Evolutionary conservation across 2,888 invertebrate genomes (phyloP).

Genomic region (Caradrina clavipalpis): DNA sequence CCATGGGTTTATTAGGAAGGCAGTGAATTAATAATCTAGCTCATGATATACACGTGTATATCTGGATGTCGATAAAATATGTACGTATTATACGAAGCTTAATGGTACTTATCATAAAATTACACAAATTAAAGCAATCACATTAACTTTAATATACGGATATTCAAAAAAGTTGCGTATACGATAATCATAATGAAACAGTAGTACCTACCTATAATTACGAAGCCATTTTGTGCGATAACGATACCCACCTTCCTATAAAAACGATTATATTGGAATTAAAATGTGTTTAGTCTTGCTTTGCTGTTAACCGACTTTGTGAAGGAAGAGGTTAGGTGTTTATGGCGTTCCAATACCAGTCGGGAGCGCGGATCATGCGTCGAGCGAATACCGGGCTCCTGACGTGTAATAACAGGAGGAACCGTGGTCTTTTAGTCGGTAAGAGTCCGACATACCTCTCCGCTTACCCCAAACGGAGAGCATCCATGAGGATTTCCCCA

Average conservation of each 20-base stretch:
- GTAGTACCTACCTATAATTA: conserved; percentile 32
- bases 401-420: no score
- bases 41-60: background rate
- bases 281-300: conserved; percentile 36
- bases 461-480: no score
- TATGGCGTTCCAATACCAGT: no score
- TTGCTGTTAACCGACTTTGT: background rate
- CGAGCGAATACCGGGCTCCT: no score
- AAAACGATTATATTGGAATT: conserved; percentile 48
- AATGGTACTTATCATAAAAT: background rate
- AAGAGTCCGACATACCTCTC: no score
- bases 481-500: no score
- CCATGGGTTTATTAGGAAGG: no score
- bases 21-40: no score
- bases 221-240: conserved; percentile 25
- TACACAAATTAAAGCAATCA: conserved; percentile 22
- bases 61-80: background rate
- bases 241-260: background rate
- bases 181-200: conserved; percentile 26
- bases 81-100: background rate
- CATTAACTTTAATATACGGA: conserved; percentile 19
- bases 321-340: background rate
- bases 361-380: no score
- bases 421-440: no score
- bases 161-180: conserved; percentile 9